phyloP scores from a whole-genome alignment of 2,113 vertebrate genomes.

The Forbesichthys agassizii region DNA sequence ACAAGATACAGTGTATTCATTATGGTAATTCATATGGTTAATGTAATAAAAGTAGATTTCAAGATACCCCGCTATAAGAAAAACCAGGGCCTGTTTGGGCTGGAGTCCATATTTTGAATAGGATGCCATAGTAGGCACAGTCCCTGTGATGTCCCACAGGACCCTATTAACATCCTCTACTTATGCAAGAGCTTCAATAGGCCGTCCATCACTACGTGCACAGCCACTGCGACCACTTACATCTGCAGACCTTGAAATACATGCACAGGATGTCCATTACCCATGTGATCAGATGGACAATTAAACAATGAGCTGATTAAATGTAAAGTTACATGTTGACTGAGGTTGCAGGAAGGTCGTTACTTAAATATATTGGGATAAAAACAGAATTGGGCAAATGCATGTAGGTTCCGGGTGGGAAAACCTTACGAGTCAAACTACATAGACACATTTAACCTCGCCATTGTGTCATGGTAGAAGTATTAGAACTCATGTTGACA shows the following conservation, averaged over 20 bases:
- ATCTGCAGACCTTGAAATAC: slow-evolving; percentile 52
- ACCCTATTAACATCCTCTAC: slow-evolving; percentile 68
- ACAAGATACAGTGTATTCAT: too few relatives aligned
- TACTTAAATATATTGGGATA: slow-evolving; percentile 38
- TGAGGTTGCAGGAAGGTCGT: slow-evolving; percentile 5
- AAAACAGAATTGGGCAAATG: background rate
- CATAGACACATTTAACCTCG: too few relatives aligned
- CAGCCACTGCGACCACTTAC: slow-evolving; percentile 18
- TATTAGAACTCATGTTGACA: too few relatives aligned
- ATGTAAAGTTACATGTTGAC: slow-evolving; percentile 28
- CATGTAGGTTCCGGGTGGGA: too few relatives aligned
- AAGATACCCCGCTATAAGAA: slow-evolving; percentile 15
- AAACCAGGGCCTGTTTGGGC: slow-evolving; percentile 22
- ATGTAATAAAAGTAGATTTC: slow-evolving; percentile 6
- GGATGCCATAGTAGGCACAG: slow-evolving; percentile 28
- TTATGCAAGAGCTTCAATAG: slow-evolving; percentile 66
- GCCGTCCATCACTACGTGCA: slow-evolving; percentile 64
- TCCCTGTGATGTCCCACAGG: slow-evolving; percentile 65
- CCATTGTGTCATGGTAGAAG: too few relatives aligned
- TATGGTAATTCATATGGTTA: background rate
- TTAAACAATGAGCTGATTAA: background rate
- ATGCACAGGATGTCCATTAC: slow-evolving; percentile 55
- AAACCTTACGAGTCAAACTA: too few relatives aligned
- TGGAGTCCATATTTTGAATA: slow-evolving; percentile 46
- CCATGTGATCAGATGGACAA: slow-evolving; percentile 7